A percentile compares a stretch with the other conserved stretches of the same genome.
phyloP scores from a whole-genome alignment of 1,140 invertebrate species.

The Hylaeus anthracinus region DNA sequence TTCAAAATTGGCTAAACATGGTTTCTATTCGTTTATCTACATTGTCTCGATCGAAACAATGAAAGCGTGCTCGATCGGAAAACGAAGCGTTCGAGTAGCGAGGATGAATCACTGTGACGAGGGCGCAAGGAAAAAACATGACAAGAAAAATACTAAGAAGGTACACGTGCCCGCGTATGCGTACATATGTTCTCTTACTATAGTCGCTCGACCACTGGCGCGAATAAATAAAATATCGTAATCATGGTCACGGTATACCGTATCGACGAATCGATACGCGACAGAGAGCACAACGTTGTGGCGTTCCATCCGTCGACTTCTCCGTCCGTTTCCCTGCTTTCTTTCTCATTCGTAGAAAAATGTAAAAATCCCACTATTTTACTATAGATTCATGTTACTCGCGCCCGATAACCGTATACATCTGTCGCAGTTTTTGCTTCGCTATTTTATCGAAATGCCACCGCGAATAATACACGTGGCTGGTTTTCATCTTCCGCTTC shows the following conservation, averaged over 20 bases:
- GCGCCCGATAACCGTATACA: slow-evolving; percentile 16
- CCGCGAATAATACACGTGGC: slow-evolving; percentile 1
- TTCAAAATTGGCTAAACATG: too few relatives aligned
- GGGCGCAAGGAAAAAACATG: not conserved
- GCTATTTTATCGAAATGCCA: slow-evolving; percentile 16
- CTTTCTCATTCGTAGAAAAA: too few relatives aligned
- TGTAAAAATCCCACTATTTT: slow-evolving; percentile 25
- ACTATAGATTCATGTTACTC: slow-evolving; percentile 34
- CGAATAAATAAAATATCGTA: slow-evolving; percentile 67
- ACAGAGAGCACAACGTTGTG: slow-evolving; percentile 8
- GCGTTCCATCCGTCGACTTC: slow-evolving; percentile 29
- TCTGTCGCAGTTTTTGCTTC: slow-evolving; percentile 31
- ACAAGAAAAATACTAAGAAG: not conserved
- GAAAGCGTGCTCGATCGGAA: too few relatives aligned
- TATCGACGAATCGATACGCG: slow-evolving; percentile 53
- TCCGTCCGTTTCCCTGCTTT: not conserved
- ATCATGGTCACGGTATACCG: slow-evolving; percentile 39
- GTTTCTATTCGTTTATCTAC: too few relatives aligned
- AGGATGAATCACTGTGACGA: not conserved
- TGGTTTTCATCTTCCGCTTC: too few relatives aligned
- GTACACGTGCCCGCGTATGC: not conserved
- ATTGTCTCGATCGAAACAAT: too few relatives aligned
- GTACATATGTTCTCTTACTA: slow-evolving; percentile 1
- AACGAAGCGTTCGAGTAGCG: not conserved
- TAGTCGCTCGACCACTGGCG: slow-evolving; percentile 21